Evolutionary conservation across 1,140 invertebrate genomes (phyloP).

Genomic region (Drosophila tristis): DNA sequence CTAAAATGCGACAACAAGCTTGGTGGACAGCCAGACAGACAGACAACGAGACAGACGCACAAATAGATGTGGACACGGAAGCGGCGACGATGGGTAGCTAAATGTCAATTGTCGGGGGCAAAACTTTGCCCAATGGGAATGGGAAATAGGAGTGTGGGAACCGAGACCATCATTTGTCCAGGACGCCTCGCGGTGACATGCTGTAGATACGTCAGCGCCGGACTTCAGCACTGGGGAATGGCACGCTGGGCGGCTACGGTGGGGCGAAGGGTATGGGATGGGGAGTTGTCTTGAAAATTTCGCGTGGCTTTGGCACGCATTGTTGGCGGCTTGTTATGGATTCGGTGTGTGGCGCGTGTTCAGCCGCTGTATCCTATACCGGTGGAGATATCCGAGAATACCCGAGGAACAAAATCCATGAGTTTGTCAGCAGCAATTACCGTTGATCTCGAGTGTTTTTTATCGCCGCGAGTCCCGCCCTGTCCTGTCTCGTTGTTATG

Average conservation of each 20-base stretch:
- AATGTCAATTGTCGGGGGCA: constrained; percentile 56
- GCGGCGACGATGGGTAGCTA: constrained; percentile 44
- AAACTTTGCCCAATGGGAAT: constrained; percentile 22
- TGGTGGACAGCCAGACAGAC: neutral
- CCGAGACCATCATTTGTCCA: constrained; percentile 43
- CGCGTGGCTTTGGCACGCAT: constrained; percentile 53
- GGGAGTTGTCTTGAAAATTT: constrained; percentile 47
- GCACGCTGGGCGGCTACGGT: neutral
- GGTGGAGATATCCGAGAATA: constrained; percentile 4
- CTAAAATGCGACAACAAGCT: constrained; percentile 69
- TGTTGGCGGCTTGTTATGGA: constrained; percentile 50
- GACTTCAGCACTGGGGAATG: too few relatives aligned
- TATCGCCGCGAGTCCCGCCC: constrained; percentile 44
- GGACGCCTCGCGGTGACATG: constrained; percentile 39
- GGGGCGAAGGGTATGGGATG: constrained; percentile 12
- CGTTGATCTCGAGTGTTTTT: constrained; percentile 77
- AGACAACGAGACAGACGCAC: constrained; percentile 8
- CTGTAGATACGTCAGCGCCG: constrained; percentile 18
- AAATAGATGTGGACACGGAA: constrained; percentile 59
- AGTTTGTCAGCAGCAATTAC: constrained; percentile 78
- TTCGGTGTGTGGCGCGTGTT: constrained; percentile 49
- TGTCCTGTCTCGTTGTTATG: constrained; percentile 46
- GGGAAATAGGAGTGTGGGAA: constrained; percentile 10
- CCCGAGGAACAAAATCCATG: constrained; percentile 34
- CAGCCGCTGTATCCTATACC: constrained; percentile 18